Evolutionary conservation across 2,888 invertebrate genomes (phyloP), one percentile per base, ranked within the genome.

Genomic region (Zhengitettix transpicula): DNA sequence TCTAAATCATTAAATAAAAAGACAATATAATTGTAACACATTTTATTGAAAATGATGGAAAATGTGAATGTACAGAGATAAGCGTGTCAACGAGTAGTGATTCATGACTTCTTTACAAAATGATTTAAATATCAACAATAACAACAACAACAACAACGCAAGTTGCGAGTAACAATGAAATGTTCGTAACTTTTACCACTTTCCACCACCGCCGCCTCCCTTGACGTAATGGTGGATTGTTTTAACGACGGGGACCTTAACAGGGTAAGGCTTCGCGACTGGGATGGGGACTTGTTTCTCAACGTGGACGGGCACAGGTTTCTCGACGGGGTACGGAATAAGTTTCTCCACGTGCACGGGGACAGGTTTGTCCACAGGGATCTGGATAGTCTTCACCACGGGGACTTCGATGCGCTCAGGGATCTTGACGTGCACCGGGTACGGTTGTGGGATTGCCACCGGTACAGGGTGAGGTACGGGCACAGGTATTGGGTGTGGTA

Each of bases 351-450:
- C 65, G 56, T 64, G 61, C 53, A 61, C 59, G 12, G 65, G 64
- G 41, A 66, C 60, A n/a, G 65, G 64, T 53, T 63, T 64, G 55
- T 65, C 64, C 52, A 65, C 63, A 52, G 63, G 61, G 17, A 64
- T 60, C n/a, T 64, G 62, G 54, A 62, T 57, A 52, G 65, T 62
- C 57, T 59, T 64, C 55, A 65, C 61, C 42, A 66, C 64, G 57
- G 66, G 65, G 10, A 63, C 62, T 55, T 62, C 59, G 42, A 65
- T 57, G 14, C 61, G 62, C 12, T 47, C 47, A 8, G 14, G 12
- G 47, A 85, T 82, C 1, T 84, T 84, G 0, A 84, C 75, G 44
- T 82, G 82, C 1, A 85, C 84, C 0, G 84, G 85, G 40, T 84
- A 81, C 0, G 83, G 83, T 64, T 84, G 83, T 0, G 81, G 79